Base-by-base conservation (phyloP, 2,113 vertebrate genomes). In the Stigmatopora argus region DNA sequence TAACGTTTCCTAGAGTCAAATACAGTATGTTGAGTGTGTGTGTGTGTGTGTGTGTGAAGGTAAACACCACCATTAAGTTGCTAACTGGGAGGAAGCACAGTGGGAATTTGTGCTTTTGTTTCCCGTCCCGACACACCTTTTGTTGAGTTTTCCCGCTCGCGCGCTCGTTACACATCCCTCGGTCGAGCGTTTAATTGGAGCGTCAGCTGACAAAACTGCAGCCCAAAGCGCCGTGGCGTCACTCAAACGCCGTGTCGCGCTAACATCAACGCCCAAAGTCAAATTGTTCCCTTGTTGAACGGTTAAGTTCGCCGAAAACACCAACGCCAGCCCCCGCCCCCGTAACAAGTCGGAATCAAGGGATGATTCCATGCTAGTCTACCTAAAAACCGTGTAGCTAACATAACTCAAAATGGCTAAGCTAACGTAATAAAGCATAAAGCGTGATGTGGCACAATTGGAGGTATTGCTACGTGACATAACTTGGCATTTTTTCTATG, bases 1-100 rank as follows among this genome's bases (percentile, higher is more conserved):
- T 89, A 87, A 31, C 88, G 70, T 92, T 94, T 93, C 90, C 90
- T 89, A 88, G 91, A 93, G 92, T 92, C 91, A 94, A 92, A 93
- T 91, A 92, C 90, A 75, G 75, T 78, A 64, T 87, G 93, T 94
- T 93, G 91, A 87, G 19, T 4, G 19, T 0, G n/a, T 21, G 51
- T 4, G 15, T 9, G 55, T 4, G 17, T 7, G 19, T 10, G 79
- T 80, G 71, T 71, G 83, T 82, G 75, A 86, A 87, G 85, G 83
- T 90, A 87, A 89, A 87, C 79, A 87, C 78, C 83, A 66, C 86
- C 78, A 86, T 88, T 86, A 89, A 49, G 72, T 86, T 83, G 87
- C 79, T 84, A 83, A 88, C 81, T 82, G 79, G 74, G 67, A 82
- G 57, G 6, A 65, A 70, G 77, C 41, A 77, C 66, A 73, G 51